phyloP scores from a whole-genome alignment of 2,888 invertebrate species.

The Globia sparganii region DNA sequence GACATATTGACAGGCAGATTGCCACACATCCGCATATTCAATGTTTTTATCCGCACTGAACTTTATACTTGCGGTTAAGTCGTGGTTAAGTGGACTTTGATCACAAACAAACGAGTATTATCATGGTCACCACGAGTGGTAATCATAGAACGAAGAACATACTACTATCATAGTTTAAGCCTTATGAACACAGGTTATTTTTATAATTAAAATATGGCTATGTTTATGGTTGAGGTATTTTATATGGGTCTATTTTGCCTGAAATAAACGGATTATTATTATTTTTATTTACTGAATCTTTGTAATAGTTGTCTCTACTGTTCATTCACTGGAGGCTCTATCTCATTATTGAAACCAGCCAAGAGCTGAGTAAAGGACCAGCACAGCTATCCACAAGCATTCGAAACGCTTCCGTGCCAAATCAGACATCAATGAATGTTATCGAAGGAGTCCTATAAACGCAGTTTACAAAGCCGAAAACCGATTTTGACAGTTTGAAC shows the following conservation, averaged over 20 bases:
- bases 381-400: no score
- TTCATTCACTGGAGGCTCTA: no score
- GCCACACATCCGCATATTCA: conserved; percentile 47
- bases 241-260: not conserved
- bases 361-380: no score
- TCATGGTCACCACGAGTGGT: conserved; percentile 6
- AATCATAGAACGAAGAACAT: not conserved
- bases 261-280: not conserved
- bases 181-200: not conserved
- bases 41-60: conserved; percentile 43
- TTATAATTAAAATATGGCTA: not conserved
- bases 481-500: no score
- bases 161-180: not conserved
- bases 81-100: conserved; percentile 37
- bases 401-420: no score
- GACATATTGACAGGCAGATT: conserved; percentile 31
- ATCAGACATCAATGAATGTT: no score
- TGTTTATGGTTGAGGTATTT: not conserved
- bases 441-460: no score
- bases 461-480: no score
- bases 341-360: no score
- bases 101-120: not conserved
- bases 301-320: no score
- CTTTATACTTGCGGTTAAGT: conserved; percentile 44
- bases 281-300: not conserved